These are phyloP conservation scores for Botrylloides violaceus DNA, from an alignment of 23 tunicate species.

Conservation along the genomic window DNA sequence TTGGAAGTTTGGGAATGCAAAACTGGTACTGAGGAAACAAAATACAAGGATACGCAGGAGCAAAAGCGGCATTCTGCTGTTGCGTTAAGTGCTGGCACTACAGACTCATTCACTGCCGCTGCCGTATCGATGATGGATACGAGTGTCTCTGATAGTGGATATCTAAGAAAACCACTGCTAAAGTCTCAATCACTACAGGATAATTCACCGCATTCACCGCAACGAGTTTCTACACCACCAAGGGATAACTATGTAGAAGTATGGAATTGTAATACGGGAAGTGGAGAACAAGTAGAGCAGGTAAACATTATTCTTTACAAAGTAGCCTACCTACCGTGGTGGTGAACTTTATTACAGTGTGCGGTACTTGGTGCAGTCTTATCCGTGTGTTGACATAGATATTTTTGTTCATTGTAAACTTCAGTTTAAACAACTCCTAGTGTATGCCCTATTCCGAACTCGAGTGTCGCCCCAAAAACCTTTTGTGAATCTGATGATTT, in stretches of 20 bases:
- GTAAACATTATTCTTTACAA: no score
- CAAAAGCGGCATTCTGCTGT: constrained; percentile 10
- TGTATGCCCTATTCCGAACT: no score
- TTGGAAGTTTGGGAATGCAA: constrained; percentile 89
- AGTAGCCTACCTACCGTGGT: no score
- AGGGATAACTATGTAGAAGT: constrained; percentile 86
- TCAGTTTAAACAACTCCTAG: no score
- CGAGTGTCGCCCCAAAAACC: no score
- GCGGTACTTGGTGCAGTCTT: no score
- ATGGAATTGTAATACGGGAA: constrained; percentile 63
- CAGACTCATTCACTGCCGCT: constrained; percentile 26
- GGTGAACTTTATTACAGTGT: no score
- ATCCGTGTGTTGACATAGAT: no score
- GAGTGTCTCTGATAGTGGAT: neutral
- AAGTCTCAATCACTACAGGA: constrained; percentile 7
- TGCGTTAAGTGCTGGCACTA: constrained; percentile 11
- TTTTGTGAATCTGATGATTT: no score
- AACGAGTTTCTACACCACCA: constrained; percentile 19
- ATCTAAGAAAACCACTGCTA: neutral
- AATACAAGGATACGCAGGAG: neutral
- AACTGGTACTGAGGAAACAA: constrained; percentile 64
- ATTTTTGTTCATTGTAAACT: no score
- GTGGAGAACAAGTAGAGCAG: constrained; percentile 54
- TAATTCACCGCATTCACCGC: constrained; percentile 1
- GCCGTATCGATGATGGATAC: constrained; percentile 31